These are phyloP conservation scores for Acanthosepion esculentum DNA, from an alignment of 2,888 invertebrate species.

Conservation along the genomic window DNA sequence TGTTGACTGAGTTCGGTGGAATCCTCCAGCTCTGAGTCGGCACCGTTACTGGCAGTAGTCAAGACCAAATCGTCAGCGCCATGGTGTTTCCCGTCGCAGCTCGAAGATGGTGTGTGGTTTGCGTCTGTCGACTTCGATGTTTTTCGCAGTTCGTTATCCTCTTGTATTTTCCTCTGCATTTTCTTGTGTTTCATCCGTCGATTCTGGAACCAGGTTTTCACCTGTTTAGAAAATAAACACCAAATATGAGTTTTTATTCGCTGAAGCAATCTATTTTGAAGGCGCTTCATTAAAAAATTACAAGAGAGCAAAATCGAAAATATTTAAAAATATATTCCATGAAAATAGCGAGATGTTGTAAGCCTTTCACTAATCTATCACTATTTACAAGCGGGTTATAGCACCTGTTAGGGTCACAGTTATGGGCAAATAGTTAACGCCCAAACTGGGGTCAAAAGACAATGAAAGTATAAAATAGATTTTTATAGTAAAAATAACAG, in stretches of 20 bases:
- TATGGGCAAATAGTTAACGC: no score
- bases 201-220: slow-evolving; percentile 99
- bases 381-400: no score
- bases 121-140: slow-evolving; percentile 36
- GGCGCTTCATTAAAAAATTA: background rate
- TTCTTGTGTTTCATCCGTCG: slow-evolving; percentile 84
- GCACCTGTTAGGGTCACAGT: no score
- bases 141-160: slow-evolving; percentile 54
- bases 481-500: no score
- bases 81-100: background rate
- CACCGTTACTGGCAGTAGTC: slow-evolving; percentile 48
- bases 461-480: no score
- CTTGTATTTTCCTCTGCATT: slow-evolving; percentile 67
- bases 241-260: background rate
- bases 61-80: slow-evolving; percentile 10
- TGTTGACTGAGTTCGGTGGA: slow-evolving; percentile 49
- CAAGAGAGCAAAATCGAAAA: background rate
- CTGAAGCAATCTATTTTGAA: background rate
- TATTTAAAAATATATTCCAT: no score
- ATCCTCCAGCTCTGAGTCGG: slow-evolving; percentile 53
- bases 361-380: no score
- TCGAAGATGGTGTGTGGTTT: slow-evolving; percentile 46
- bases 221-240: slow-evolving; percentile 78
- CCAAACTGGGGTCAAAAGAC: no score
- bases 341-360: no score